A percentile compares a stretch with the other conserved stretches of the same genome.
Conservation (phyloP, 2,888 invertebrate genomes). For the Sinohyriopsis cumingii region DNA sequence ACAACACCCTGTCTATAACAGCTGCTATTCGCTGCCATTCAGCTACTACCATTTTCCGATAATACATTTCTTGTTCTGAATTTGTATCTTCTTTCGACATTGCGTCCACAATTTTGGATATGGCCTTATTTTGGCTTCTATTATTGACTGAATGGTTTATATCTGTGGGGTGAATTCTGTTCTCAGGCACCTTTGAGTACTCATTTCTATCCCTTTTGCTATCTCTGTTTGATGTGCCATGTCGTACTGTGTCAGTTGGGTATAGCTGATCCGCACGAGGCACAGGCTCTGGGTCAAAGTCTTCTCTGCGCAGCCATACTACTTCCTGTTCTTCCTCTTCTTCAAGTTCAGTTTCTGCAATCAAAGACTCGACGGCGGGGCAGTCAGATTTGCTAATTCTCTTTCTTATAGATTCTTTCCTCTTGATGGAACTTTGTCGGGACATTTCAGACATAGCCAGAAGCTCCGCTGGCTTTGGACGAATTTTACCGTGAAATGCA, state of each 20-base stretch:
- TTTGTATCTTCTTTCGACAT: slow-evolving; percentile 21
- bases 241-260: too few species aligned
- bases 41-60: slow-evolving; percentile 58
- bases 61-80: slow-evolving; percentile 32
- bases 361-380: neutral
- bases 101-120: neutral
- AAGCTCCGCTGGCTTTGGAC: too few species aligned
- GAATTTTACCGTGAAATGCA: neutral
- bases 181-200: neutral
- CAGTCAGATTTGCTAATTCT: too few species aligned
- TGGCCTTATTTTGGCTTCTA: too few species aligned
- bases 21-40: slow-evolving; percentile 69
- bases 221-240: too few species aligned
- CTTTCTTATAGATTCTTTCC: neutral
- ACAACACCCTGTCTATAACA: slow-evolving; percentile 65
- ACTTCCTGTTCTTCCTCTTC: slow-evolving; percentile 28
- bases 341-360: slow-evolving; percentile 12
- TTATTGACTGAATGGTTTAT: neutral
- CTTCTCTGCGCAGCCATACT: slow-evolving; percentile 41
- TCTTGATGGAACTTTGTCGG: neutral
- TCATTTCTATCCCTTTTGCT: neutral
- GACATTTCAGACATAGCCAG: neutral
- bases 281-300: slow-evolving; percentile 25
- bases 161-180: slow-evolving; percentile 4
- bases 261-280: neutral